Evolutionary conservation across 2,888 invertebrate species (phyloP).

Genomic region (Metallyticus violacea): DNA sequence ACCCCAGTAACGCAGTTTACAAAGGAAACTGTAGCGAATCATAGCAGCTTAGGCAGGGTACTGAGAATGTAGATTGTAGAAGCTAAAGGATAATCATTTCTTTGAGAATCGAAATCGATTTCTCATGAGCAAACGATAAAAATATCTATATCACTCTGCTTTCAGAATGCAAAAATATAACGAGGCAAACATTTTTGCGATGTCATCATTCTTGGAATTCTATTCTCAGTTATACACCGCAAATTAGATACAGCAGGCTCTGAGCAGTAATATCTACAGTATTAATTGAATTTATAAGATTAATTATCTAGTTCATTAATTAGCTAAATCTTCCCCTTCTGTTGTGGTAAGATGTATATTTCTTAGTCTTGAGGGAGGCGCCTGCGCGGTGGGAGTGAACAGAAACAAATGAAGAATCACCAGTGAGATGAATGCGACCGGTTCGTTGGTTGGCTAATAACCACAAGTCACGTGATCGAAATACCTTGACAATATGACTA

Average conservation of each 20-base stretch:
- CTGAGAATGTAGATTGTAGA: too few relatives aligned
- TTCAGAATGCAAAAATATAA: neutral
- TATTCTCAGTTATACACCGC: neutral
- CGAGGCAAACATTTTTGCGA: neutral
- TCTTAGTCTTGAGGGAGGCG: neutral
- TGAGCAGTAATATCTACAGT: neutral
- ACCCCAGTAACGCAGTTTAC: too few relatives aligned
- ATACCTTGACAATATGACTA: conserved; percentile 10
- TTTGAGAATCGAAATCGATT: too few relatives aligned
- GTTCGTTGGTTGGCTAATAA: conserved; percentile 20
- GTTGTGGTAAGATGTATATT: neutral
- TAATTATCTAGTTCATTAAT: neutral
- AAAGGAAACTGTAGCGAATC: too few relatives aligned
- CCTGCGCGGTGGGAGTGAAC: conserved; percentile 3
- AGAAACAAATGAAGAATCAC: conserved; percentile 14
- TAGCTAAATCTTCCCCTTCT: too few relatives aligned
- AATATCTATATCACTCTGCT: too few relatives aligned
- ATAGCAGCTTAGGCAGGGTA: too few relatives aligned
- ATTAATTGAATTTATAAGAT: neutral
- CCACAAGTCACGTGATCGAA: conserved; percentile 10
- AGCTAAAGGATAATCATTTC: too few relatives aligned
- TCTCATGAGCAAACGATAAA: too few relatives aligned
- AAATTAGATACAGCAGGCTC: neutral
- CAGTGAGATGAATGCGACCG: conserved; percentile 12
- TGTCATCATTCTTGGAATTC: neutral